Percentiles rank a stretch among this genome's conserved stretches.
Conservation (phyloP, 1,140 invertebrate species). For the Steinernema feltiae region DNA sequence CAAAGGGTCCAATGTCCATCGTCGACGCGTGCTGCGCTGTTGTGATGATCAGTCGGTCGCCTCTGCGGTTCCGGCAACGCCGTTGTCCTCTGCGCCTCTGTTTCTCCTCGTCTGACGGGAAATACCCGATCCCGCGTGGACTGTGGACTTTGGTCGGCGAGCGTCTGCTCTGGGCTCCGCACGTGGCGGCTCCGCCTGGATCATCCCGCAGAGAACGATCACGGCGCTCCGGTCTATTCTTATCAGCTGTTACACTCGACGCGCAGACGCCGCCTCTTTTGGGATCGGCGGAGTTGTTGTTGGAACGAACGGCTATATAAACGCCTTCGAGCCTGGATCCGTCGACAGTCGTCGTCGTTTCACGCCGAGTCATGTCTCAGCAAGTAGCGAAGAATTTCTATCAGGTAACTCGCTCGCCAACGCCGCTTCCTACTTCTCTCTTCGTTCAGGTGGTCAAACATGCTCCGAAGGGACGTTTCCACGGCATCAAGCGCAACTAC, state of each 20-base stretch:
- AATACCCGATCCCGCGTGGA: background rate
- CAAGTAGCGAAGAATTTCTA: constrained; percentile 47
- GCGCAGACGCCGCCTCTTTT: background rate
- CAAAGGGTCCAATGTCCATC: background rate
- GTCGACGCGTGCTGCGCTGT: background rate
- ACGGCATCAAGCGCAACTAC: constrained; percentile 57
- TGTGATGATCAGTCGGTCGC: background rate
- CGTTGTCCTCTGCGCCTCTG: background rate
- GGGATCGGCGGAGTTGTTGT: background rate
- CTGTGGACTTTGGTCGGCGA: background rate
- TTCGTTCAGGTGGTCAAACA: constrained; percentile 50
- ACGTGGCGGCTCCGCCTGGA: background rate
- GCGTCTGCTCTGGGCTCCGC: too few species aligned
- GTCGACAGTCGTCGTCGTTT: constrained; percentile 6
- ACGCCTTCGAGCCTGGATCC: background rate
- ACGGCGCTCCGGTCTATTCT: background rate
- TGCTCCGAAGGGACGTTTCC: constrained; percentile 57
- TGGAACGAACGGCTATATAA: background rate
- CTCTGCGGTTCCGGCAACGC: background rate
- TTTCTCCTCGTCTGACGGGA: background rate
- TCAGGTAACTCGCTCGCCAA: constrained; percentile 27
- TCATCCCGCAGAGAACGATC: background rate
- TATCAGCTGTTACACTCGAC: background rate
- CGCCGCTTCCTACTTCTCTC: background rate
- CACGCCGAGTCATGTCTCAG: background rate